Base-by-base conservation (phyloP, 2,888 invertebrate genomes). In the Synanthedon andrenaeformis region DNA sequence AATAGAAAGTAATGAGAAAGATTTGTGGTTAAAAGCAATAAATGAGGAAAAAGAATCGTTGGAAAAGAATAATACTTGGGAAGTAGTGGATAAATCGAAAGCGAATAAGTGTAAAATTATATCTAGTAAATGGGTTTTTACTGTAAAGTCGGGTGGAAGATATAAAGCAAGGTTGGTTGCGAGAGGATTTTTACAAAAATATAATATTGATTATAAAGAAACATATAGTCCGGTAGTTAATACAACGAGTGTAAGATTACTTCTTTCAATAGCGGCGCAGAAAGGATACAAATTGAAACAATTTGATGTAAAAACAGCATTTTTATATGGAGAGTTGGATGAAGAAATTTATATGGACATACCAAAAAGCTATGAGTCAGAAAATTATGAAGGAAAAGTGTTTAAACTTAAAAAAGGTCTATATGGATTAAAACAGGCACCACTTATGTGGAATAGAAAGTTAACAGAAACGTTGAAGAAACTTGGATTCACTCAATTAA, bases 291-390 rank as follows among this genome's bases (percentile, higher is more conserved):
- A 52, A 49, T 19, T 52, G 11, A 42, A 28, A 45, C 52, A 52
- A 53, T 53, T 55, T 41, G 53, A 55, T 53, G 19, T 53, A 2
- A 53, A 52, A 19, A 55, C 55, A 23, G 55, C 55, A n/a, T 55
- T 55, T 53, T 42, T 53, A 28, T 13, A 55, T 53, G 55, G 55
- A 35, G 41, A 55, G 1, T 41, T 51, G n/a, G n/a, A 19, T 2
- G 19, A 19, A 19, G 19, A 19, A 19, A 19, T 19, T 19, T 19
- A 19, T 19, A 19, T 19, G 19, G 19, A 19, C 2, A 19, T 19
- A 19, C 19, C 19, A 19, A 19, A 19, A 19, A 19, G 19, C 3
- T 19, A 19, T 19, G 2, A 3, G 19, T 19, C 19, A 19, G 3
- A 19, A 19, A 19, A 19, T 19, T 19, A 19, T 19, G 19, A 19